A percentile compares a stretch with the other conserved stretches of the same genome.
phyloP scores from a whole-genome alignment of 1,140 invertebrate genomes.

The Spodoptera litura region DNA sequence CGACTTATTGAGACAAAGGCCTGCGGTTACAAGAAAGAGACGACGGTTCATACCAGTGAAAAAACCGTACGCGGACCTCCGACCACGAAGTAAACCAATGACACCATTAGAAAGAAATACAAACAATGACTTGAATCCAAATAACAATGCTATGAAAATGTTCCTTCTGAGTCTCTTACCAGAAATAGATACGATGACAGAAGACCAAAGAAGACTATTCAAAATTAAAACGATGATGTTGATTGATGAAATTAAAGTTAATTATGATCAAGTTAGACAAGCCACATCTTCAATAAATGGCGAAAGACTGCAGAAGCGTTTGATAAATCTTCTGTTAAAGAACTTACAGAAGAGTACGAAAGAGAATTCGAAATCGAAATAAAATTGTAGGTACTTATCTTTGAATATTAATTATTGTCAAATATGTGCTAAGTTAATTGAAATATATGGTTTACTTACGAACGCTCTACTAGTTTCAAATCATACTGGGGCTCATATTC shows the following conservation, averaged over 20 bases:
- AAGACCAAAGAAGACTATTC: slow-evolving; percentile 56
- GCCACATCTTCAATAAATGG: slow-evolving; percentile 6
- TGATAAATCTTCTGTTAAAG: slow-evolving; percentile 49
- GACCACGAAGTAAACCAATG: slow-evolving; percentile 6
- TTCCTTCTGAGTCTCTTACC: slow-evolving; percentile 62
- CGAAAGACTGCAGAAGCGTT: slow-evolving; percentile 44
- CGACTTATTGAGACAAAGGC: not conserved
- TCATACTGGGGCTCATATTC: too few species aligned
- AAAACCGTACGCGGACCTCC: not conserved
- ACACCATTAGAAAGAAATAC: slow-evolving; percentile 2
- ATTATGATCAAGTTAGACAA: slow-evolving; percentile 45
- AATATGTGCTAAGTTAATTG: too few species aligned
- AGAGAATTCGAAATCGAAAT: not conserved
- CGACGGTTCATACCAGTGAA: slow-evolving; percentile 15
- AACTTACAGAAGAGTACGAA: slow-evolving; percentile 28
- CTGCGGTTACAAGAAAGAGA: not conserved
- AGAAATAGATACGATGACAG: slow-evolving; percentile 60
- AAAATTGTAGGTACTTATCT: not conserved
- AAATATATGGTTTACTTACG: too few species aligned
- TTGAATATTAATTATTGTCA: too few species aligned
- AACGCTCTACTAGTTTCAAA: too few species aligned
- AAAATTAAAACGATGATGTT: slow-evolving; percentile 58
- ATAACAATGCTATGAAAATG: slow-evolving; percentile 54
- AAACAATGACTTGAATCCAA: slow-evolving; percentile 15
- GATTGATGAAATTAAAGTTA: slow-evolving; percentile 56